These are phyloP conservation scores for Drosophila subsilvestris DNA, from an alignment of 2,888 invertebrate genomes.

Conservation along the genomic window DNA sequence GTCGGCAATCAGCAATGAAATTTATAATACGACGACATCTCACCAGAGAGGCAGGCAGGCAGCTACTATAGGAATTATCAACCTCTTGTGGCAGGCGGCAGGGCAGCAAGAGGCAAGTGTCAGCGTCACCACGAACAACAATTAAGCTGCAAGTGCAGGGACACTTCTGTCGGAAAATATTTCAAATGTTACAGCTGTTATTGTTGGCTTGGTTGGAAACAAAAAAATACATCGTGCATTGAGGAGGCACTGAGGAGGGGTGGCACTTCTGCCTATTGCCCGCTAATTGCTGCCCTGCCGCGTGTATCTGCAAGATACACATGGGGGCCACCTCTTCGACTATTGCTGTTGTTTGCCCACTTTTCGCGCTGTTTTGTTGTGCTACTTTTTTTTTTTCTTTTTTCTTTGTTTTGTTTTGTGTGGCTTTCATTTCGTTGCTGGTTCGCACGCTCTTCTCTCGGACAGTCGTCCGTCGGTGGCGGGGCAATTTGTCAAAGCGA, in stretches of 20 bases:
- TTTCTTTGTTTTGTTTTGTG: conserved; percentile 31
- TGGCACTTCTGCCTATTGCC: conserved; percentile 54
- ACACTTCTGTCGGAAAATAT: not conserved
- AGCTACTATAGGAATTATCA: conserved; percentile 58
- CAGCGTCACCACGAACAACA: conserved; percentile 34
- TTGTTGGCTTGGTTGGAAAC: not conserved
- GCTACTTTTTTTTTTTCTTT: conserved; percentile 6
- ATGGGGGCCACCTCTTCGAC: conserved; percentile 20
- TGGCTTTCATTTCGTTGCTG: conserved; percentile 33
- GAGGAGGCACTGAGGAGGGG: too few relatives aligned
- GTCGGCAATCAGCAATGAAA: conserved; percentile 76
- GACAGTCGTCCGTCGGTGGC: conserved; percentile 11
- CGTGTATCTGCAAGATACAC: conserved; percentile 48
- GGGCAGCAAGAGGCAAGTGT: conserved; percentile 13
- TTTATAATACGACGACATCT: conserved; percentile 69
- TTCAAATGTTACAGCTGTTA: conserved; percentile 18
- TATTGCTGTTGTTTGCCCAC: conserved; percentile 4
- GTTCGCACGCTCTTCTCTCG: conserved; percentile 67
- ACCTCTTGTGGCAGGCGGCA: not conserved
- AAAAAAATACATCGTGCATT: too few relatives aligned
- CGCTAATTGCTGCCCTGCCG: conserved; percentile 79
- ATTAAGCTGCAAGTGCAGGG: conserved; percentile 28
- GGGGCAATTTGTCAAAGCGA: conserved; percentile 72
- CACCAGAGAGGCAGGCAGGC: conserved; percentile 49
- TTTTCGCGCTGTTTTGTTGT: conserved; percentile 36